phyloP scores from a whole-genome alignment of 2,797 vertebrate species.

The Spheniscus humboldti region DNA sequence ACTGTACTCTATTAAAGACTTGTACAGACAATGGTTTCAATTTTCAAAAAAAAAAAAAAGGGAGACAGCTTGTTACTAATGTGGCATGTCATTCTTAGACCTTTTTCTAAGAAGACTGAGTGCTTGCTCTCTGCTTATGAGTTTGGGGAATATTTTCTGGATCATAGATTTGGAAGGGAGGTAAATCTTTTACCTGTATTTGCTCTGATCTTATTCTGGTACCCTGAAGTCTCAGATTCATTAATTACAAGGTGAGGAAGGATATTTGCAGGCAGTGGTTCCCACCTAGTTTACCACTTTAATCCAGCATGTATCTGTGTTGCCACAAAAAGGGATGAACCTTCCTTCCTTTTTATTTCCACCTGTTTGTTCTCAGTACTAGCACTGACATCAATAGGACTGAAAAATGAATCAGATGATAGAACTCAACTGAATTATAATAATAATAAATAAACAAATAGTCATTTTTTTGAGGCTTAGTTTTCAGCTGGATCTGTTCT shows the following conservation, averaged over 20 bases:
- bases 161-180: background rate
- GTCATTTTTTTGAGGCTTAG: background rate
- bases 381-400: background rate
- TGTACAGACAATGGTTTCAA: background rate
- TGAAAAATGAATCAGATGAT: background rate
- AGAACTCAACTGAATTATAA: background rate
- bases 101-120: background rate
- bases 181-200: background rate
- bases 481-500: background rate
- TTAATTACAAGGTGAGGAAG: background rate
- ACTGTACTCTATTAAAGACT: background rate
- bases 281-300: background rate
- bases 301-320: background rate
- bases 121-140: background rate
- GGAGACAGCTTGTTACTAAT: background rate
- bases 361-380: background rate
- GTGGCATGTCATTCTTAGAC: background rate
- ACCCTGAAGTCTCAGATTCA: background rate
- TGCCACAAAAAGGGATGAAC: background rate
- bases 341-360: background rate
- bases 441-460: background rate
- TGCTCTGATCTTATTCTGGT: background rate
- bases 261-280: background rate
- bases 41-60: background rate
- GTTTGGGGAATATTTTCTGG: background rate